Conservation (phyloP, 2,888 invertebrate genomes). For the Vanessa cardui region DNA sequence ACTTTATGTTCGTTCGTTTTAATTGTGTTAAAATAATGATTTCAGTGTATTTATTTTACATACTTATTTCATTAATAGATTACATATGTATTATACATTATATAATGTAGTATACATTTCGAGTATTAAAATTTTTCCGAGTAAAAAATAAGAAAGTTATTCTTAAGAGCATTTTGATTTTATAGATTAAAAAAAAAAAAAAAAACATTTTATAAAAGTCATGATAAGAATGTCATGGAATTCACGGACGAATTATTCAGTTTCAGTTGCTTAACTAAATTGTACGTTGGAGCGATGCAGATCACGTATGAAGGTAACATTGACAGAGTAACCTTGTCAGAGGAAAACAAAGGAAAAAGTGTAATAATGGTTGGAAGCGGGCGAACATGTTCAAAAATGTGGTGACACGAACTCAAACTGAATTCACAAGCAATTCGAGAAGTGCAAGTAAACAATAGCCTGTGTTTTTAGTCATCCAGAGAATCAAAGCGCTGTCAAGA, state of each 20-base stretch:
- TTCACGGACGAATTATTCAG: not conserved
- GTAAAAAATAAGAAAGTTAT: too few species aligned
- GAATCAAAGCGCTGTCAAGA: constrained; percentile 14
- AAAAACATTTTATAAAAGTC: too few species aligned
- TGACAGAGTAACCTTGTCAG: not conserved
- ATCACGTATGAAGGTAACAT: constrained; percentile 3
- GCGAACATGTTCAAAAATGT: constrained; percentile 11
- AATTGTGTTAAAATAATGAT: too few species aligned
- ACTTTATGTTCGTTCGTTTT: too few species aligned
- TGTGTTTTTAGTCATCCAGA: constrained; percentile 13
- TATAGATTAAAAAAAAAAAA: too few species aligned
- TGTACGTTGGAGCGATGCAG: not conserved
- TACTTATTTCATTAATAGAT: too few species aligned
- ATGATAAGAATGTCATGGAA: too few species aligned
- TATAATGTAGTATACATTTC: too few species aligned
- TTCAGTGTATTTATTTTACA: too few species aligned
- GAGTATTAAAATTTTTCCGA: too few species aligned
- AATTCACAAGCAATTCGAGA: constrained; percentile 17
- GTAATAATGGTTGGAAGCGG: constrained; percentile 7
- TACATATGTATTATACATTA: too few species aligned
- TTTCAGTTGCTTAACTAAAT: not conserved
- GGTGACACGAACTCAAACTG: constrained; percentile 3
- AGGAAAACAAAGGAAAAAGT: constrained; percentile 4
- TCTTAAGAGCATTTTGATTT: too few species aligned
- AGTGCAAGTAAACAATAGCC: constrained; percentile 19